A percentile compares a stretch with the other conserved stretches of the same genome.
Evolutionary conservation across 2,797 vertebrate genomes (phyloP).

Genomic region (Helostoma temminkii): DNA sequence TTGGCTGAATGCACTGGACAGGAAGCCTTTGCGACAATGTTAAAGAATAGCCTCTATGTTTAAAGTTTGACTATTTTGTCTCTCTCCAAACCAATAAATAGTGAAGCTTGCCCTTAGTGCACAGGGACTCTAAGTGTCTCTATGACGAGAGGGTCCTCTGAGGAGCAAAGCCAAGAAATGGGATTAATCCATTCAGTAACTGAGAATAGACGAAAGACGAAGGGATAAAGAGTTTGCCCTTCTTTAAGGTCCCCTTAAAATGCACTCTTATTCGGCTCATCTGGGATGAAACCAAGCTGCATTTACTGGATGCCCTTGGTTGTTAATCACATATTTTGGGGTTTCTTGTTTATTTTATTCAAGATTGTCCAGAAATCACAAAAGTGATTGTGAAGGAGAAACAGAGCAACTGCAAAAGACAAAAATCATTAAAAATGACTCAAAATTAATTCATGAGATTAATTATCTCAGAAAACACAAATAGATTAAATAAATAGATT

Average conservation of each 20-base stretch:
- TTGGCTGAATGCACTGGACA: constrained; percentile 64
- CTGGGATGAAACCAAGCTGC: constrained; percentile 45
- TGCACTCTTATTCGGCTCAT: constrained; percentile 22
- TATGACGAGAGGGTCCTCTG: constrained; percentile 51
- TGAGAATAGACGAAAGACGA: constrained; percentile 14
- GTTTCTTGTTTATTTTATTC: constrained; percentile 17
- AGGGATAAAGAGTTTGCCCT: not conserved
- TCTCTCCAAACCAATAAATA: constrained; percentile 79
- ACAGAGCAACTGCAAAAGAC: too few relatives aligned
- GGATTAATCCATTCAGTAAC: constrained; percentile 74
- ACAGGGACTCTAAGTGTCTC: constrained; percentile 50
- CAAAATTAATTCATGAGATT: too few relatives aligned
- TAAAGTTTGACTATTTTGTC: constrained; percentile 78
- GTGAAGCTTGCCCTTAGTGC: constrained; percentile 54
- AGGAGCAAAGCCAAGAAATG: constrained; percentile 62
- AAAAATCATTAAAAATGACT: too few relatives aligned
- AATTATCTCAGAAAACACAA: too few relatives aligned
- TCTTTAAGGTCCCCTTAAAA: constrained; percentile 47
- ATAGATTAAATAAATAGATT: too few relatives aligned
- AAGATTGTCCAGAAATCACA: not conserved
- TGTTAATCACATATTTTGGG: too few relatives aligned
- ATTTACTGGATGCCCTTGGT: not conserved
- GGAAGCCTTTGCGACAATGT: constrained; percentile 69
- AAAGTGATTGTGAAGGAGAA: too few relatives aligned
- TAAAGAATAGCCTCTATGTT: constrained; percentile 73